A percentile compares a stretch with the other conserved stretches of the same genome.
Evolutionary conservation across 1,140 invertebrate genomes (phyloP).

Genomic region (Drosophila bocqueti): DNA sequence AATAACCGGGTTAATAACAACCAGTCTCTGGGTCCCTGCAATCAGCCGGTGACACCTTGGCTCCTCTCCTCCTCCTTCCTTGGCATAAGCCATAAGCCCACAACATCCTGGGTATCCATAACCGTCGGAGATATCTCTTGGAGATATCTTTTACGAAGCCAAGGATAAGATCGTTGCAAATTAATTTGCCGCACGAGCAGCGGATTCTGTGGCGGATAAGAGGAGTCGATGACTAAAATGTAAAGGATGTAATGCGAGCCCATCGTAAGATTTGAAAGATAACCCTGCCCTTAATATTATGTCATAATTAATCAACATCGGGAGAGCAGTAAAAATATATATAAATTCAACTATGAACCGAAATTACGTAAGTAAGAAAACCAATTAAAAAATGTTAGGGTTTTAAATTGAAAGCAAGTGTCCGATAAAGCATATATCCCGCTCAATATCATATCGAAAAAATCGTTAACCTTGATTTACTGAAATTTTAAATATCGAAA

Average conservation of each 20-base stretch:
- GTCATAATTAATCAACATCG: not conserved
- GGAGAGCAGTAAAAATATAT: not conserved
- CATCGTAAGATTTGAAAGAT: not conserved
- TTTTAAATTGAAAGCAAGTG: too few relatives aligned
- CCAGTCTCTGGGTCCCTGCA: not conserved
- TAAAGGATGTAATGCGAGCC: not conserved
- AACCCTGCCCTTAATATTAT: not conserved
- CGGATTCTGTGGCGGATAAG: slow-evolving; percentile 5
- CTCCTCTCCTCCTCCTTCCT: too few relatives aligned
- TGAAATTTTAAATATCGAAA: too few relatives aligned
- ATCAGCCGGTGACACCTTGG: slow-evolving; percentile 30
- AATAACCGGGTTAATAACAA: slow-evolving; percentile 30
- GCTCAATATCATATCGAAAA: too few relatives aligned
- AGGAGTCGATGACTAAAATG: not conserved
- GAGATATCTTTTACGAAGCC: not conserved
- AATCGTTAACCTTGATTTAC: too few relatives aligned
- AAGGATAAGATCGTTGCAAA: slow-evolving; percentile 1
- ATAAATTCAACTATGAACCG: not conserved
- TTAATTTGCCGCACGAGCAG: not conserved
- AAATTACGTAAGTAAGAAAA: not conserved
- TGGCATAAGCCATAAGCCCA: not conserved
- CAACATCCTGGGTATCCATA: not conserved
- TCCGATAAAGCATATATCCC: too few relatives aligned
- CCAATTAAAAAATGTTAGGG: not conserved
- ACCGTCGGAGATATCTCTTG: slow-evolving; percentile 13